These are phyloP conservation scores for Leptodactylus fallax DNA, from an alignment of 2,797 vertebrate species.

Conservation along the genomic window DNA sequence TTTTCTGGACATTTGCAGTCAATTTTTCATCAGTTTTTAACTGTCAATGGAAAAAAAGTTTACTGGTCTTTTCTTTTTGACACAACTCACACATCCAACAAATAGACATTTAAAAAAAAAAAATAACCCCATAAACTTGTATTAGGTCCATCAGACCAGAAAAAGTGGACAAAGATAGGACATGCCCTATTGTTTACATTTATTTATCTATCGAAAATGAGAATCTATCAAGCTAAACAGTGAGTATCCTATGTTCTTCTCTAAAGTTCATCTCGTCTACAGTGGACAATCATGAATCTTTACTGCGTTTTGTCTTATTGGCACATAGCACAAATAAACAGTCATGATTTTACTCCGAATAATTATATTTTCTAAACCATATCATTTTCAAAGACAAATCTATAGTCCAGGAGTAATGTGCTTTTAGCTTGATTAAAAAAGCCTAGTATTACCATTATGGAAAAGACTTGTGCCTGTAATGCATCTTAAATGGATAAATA, in stretches of 20 bases:
- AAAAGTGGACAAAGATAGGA: no score
- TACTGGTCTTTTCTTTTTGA: no score
- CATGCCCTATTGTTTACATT: background rate
- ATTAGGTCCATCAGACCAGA: no score
- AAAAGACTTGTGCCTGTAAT: constrained; percentile 33
- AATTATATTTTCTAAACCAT: background rate
- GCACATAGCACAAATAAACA: background rate
- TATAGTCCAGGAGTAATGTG: constrained; percentile 11
- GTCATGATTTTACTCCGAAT: background rate
- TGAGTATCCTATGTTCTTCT: background rate
- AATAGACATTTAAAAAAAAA: no score
- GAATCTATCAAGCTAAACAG: background rate
- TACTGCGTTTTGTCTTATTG: background rate
- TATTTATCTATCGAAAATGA: background rate
- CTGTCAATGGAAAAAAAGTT: no score
- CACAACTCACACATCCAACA: no score
- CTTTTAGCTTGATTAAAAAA: constrained; percentile 49
- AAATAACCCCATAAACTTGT: no score
- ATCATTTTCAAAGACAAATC: constrained; percentile 26
- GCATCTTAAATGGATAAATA: constrained; percentile 32
- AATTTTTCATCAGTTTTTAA: no score
- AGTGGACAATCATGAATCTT: background rate
- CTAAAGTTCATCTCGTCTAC: background rate
- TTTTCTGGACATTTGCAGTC: no score
- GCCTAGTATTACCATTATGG: constrained; percentile 9